Base-by-base conservation (phyloP, 1,140 invertebrate genomes). In the Drosophila murphyi region DNA sequence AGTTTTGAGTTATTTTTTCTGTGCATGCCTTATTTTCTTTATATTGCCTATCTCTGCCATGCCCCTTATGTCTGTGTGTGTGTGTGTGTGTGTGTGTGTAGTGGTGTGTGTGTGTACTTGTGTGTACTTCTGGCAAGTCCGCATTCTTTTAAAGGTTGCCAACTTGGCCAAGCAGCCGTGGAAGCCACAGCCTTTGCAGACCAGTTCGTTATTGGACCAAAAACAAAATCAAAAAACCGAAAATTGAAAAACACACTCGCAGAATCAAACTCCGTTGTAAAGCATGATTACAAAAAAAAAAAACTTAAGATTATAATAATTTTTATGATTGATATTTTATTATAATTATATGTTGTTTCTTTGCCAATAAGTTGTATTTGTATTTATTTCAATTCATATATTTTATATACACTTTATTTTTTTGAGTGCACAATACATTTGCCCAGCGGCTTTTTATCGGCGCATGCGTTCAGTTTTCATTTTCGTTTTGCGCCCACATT, bases 131-230 rank as follows among this genome's bases (percentile, higher is more conserved):
- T 86, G 82, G 82, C 78, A 87, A 87, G 82, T 87, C 82, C 82
- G 82, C 82, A 87, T 87, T 87, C 82, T 87, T 87, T 87, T 79
- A 87, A 87, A 87, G 82, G 82, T 87, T 87, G 82, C 83, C 79
- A 83, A 80, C 55, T 83, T 83, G 80, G 80, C 75, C 80, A 63
- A 78, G 59, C 29, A 55, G 54, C 73, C 54, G 47, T 64, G 55
- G 52, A 54, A 68, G 59, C 60, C 57, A 51, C 34, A 54, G 76
- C 41, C 39, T 43, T 39, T 52, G 70, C 59, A 59, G 77, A 85
- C 81, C 82, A 80, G 82, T 78, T 81, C 74, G 59, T 74, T 43
- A 39, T 63, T 3, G 37, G 55, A 67, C 35, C 70, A 55, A 73
- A 81, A 60, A 60, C 50, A 74, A 78, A 73, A 59, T 65, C 37